phyloP scores from a whole-genome alignment of 2,113 vertebrate species.

The Clarias magur region DNA sequence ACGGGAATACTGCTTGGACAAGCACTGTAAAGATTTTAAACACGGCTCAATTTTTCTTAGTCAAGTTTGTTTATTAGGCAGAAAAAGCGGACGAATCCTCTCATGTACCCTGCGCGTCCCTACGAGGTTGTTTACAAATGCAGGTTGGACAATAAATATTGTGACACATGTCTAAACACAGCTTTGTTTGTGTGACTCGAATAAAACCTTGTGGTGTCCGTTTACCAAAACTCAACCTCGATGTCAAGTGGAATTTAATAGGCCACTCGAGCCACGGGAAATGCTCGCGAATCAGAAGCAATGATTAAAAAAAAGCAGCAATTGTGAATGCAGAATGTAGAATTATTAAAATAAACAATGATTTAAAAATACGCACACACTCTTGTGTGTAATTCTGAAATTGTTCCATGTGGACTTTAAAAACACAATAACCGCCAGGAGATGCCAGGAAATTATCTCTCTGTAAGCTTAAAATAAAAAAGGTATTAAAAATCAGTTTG shows the following conservation, averaged over 20 bases:
- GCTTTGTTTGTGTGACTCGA: neutral
- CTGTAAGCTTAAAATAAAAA: neutral
- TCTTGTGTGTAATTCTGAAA: neutral
- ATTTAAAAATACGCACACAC: neutral
- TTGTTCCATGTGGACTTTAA: neutral
- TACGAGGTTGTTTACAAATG: neutral
- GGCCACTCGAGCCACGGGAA: neutral
- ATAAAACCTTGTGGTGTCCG: neutral
- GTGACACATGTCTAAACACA: neutral
- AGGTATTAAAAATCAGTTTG: neutral
- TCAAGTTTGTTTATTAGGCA: neutral
- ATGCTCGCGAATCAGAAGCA: neutral
- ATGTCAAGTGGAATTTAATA: conserved; percentile 9
- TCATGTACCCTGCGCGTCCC: neutral
- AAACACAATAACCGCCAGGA: neutral
- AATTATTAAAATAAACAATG: conserved; percentile 16
- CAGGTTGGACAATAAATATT: neutral
- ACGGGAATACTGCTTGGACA: neutral
- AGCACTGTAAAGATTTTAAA: neutral
- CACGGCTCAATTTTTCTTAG: conserved; percentile 24
- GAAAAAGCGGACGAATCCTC: neutral
- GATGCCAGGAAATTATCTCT: neutral
- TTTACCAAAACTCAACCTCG: neutral
- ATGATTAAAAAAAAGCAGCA: neutral
- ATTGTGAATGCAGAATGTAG: neutral